Conservation (phyloP, 1,140 invertebrate species). For the Chelonus insularis region DNA sequence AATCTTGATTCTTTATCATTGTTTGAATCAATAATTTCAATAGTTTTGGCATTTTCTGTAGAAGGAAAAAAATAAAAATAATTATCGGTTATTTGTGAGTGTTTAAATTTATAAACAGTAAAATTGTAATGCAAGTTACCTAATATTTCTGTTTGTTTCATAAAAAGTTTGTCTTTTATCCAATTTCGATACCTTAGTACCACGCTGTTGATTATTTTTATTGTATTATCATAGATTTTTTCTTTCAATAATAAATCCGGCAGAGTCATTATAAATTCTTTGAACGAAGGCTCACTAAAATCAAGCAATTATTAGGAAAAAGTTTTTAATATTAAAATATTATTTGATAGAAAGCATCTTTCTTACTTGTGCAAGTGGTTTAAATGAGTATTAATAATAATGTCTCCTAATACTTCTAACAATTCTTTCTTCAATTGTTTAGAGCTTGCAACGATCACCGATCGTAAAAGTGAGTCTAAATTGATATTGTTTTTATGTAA, state of each 20-base stretch:
- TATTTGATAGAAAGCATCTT: background rate
- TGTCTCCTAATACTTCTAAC: conserved; percentile 52
- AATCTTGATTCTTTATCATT: conserved; percentile 45
- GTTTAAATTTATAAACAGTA: conserved; percentile 23
- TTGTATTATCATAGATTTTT: conserved; percentile 44
- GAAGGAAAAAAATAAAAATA: conserved; percentile 33
- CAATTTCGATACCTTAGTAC: conserved; percentile 44
- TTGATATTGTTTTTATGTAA: conserved; percentile 45
- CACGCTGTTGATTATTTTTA: conserved; percentile 48
- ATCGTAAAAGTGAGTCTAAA: conserved; percentile 37
- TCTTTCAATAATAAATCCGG: conserved; percentile 43
- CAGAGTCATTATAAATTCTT: conserved; percentile 46
- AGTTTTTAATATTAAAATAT: too few species aligned
- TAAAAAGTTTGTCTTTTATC: conserved; percentile 41
- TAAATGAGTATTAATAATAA: conserved; percentile 54
- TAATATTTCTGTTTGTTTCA: conserved; percentile 42
- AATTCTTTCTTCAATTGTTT: conserved; percentile 39
- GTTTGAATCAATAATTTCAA: conserved; percentile 45
- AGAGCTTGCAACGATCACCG: conserved; percentile 37
- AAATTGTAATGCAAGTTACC: background rate
- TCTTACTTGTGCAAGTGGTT: conserved; percentile 49
- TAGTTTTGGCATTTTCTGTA: conserved; percentile 52
- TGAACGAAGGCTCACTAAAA: conserved; percentile 44
- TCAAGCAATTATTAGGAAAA: conserved; percentile 21
- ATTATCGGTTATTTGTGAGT: conserved; percentile 49